phyloP scores from a whole-genome alignment of 2,113 vertebrate species.

The Pedetes capensis region DNA sequence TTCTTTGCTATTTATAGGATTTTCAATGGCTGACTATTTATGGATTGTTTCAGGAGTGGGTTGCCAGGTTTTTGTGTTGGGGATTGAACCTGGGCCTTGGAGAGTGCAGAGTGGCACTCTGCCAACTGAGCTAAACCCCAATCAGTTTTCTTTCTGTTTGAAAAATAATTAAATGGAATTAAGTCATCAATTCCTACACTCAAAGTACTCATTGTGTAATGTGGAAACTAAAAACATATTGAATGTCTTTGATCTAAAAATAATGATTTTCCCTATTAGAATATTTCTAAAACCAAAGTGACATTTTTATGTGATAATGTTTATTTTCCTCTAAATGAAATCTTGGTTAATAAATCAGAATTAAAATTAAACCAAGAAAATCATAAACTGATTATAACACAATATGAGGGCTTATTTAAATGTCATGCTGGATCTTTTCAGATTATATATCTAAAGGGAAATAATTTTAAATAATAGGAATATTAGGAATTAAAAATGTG shows the following conservation, averaged over 20 bases:
- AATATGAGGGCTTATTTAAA: background rate
- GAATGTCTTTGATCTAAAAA: background rate
- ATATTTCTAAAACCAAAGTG: background rate
- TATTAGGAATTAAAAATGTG: background rate
- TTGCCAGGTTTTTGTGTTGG: no score
- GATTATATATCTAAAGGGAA: background rate
- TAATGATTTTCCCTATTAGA: background rate
- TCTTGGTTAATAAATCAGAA: background rate
- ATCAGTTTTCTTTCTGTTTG: background rate
- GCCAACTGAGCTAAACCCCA: no score
- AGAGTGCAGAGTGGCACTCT: no score
- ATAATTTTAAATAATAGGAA: background rate
- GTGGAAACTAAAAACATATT: background rate
- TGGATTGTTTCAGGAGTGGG: no score
- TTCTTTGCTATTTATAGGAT: no score
- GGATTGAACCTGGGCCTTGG: no score
- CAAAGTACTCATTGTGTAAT: background rate
- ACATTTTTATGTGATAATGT: background rate
- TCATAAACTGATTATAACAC: background rate
- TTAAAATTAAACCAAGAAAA: background rate
- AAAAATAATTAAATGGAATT: slow-evolving; percentile 23
- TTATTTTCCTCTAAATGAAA: background rate
- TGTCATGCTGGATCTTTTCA: background rate
- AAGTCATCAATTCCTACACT: background rate
- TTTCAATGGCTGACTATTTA: no score